Percentiles rank a stretch among this genome's conserved stretches.
Evolutionary conservation across 2,113 vertebrate species (phyloP).

Genomic region (Toxostoma redivivum): DNA sequence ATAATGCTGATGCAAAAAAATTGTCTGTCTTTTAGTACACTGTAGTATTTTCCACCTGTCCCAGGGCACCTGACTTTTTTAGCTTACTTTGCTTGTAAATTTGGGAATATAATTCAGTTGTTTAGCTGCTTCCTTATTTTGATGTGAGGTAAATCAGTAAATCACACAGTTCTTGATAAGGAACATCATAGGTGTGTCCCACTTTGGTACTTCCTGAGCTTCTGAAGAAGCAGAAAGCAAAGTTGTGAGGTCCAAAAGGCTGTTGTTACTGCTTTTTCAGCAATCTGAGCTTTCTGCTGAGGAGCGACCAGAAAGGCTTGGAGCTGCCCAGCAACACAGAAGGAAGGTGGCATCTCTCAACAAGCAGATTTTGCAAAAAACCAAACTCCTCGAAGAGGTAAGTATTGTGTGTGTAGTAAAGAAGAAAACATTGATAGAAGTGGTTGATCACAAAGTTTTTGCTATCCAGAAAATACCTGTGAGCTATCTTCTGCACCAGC

Average conservation of each 20-base stretch:
- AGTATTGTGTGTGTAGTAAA: background rate
- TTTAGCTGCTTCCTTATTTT: background rate
- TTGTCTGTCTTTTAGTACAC: background rate
- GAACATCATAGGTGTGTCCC: background rate
- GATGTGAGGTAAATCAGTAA: background rate
- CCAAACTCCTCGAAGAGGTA: constrained; percentile 85
- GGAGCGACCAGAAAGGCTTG: constrained; percentile 84
- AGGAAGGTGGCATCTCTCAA: constrained; percentile 83
- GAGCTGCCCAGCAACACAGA: constrained; percentile 84
- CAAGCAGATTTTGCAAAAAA: constrained; percentile 90
- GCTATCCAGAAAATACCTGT: background rate
- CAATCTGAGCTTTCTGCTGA: constrained; percentile 84
- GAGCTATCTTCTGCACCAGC: background rate
- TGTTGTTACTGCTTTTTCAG: constrained; percentile 35
- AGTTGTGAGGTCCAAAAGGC: background rate
- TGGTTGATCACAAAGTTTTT: background rate
- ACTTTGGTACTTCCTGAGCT: background rate
- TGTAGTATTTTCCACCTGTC: background rate
- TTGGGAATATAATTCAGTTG: background rate
- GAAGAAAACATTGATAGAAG: background rate
- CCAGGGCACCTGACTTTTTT: background rate
- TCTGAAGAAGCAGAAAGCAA: background rate
- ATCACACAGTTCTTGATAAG: background rate
- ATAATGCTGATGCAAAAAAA: background rate
- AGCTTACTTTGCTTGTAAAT: background rate